Evolutionary conservation across 1,140 invertebrate species (phyloP).

Genomic region (Nephila pilipes): DNA sequence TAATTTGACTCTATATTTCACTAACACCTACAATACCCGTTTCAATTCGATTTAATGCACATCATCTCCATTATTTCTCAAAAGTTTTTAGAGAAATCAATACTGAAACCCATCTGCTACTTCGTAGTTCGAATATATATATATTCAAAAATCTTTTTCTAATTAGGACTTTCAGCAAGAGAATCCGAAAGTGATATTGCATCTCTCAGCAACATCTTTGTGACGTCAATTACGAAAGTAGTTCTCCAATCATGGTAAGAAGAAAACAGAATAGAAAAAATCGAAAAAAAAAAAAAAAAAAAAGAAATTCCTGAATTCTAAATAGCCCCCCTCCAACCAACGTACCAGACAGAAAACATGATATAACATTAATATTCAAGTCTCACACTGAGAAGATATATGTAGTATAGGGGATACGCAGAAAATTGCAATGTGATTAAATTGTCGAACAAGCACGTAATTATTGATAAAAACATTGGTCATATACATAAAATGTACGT

Average conservation of each 20-base stretch:
- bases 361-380: neutral
- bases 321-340: neutral
- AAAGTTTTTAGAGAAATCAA: too few species aligned
- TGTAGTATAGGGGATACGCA: neutral
- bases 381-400: neutral
- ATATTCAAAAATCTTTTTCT: too few species aligned
- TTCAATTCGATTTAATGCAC: too few species aligned
- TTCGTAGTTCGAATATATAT: too few species aligned
- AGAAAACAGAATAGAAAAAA: neutral
- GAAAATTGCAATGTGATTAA: neutral
- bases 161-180: too few species aligned
- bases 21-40: too few species aligned
- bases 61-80: too few species aligned
- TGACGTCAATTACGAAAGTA: neutral
- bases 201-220: neutral
- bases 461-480: neutral
- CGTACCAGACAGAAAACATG: neutral
- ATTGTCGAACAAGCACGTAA: neutral
- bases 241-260: neutral
- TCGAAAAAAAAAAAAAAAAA: neutral
- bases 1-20: too few species aligned
- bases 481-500: neutral
- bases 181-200: neutral
- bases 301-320: neutral
- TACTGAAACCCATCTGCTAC: too few species aligned